Evolutionary conservation across 1,140 invertebrate genomes (phyloP).

Genomic region (Trichoplusia ni): DNA sequence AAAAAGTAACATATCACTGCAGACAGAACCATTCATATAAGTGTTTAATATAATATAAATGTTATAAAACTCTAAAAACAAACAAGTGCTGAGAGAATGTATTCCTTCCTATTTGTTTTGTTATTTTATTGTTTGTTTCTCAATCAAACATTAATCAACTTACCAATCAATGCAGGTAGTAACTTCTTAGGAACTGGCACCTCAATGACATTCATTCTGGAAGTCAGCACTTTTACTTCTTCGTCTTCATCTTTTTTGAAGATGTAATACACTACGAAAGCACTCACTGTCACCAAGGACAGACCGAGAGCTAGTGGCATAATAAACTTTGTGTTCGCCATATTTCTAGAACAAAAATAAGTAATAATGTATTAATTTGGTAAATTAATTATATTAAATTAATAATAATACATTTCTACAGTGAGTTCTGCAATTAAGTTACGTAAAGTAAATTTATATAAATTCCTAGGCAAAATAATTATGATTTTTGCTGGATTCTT

Average conservation of each 20-base stretch:
- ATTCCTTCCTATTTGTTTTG: no score
- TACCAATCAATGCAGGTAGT: slow-evolving; percentile 73
- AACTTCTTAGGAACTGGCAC: slow-evolving; percentile 69
- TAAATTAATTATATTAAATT: neutral
- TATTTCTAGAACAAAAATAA: slow-evolving; percentile 54
- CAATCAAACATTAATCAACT: slow-evolving; percentile 40
- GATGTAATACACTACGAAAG: slow-evolving; percentile 72
- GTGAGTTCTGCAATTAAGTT: no score
- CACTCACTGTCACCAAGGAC: slow-evolving; percentile 67
- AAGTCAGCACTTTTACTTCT: slow-evolving; percentile 48
- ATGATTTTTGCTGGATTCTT: no score
- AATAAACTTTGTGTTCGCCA: slow-evolving; percentile 62
- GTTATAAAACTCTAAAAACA: no score
- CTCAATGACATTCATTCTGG: slow-evolving; percentile 65
- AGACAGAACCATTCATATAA: no score
- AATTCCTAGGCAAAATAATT: no score
- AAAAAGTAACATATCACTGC: no score
- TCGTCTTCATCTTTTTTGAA: slow-evolving; percentile 71
- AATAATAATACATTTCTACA: neutral
- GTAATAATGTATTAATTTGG: slow-evolving; percentile 7
- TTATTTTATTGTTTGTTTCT: no score
- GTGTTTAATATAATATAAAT: no score
- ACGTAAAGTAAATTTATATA: no score
- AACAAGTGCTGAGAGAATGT: no score
- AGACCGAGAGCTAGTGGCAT: slow-evolving; percentile 66